Evolutionary conservation across 2,888 invertebrate species (phyloP), one percentile per base, ranked within the genome.

Genomic region (Pammene aurita): DNA sequence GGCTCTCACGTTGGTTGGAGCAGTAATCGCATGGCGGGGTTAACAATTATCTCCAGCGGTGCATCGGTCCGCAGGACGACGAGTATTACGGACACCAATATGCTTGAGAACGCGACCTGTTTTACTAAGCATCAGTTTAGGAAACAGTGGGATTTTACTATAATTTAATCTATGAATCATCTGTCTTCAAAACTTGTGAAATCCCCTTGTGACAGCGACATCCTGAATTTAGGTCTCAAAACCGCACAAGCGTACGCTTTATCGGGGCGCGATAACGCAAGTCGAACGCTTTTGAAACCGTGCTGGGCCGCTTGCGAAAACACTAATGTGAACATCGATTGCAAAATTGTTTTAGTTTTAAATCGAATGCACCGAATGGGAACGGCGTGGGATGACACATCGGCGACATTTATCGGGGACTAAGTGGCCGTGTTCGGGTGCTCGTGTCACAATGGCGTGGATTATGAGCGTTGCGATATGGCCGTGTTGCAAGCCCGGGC

Each of bases 291-390:
- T 92, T 91, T 90, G 91, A 91, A 92, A 91, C 88, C 86, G 87
- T 87, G 87, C 83, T 90, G 90, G 89, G 92, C 90, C 85, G 90
- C 91, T 93, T 93, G 93, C 93, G 93, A 92, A 93, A 93, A 92
- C 88, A 81, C 90, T 90, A 93, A 93, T 92, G 92, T 92, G 92
- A 91, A 89, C 90, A 91, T 91, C 89, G 89, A 85, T 92, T 92
- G 90, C 92, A 88, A 92, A 92, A 92, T 91, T 89, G 87, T 89
- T 91, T 90, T 90, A 90, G 88, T 90, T 92, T 89, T 86, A 85
- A 89, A 90, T 88, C 84, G 83, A 87, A 89, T 86, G 84, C 84
- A 83, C 80, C 81, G 82, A 83, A 82, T 81, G 75, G 78, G 72
- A 71, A 70, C 73, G 73, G 75, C 76, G 75, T 74, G 79, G 71